Evolutionary conservation across 2,113 vertebrate genomes (phyloP), one percentile per base, ranked within the genome.

Genomic region (Lasiurus cinereus): DNA sequence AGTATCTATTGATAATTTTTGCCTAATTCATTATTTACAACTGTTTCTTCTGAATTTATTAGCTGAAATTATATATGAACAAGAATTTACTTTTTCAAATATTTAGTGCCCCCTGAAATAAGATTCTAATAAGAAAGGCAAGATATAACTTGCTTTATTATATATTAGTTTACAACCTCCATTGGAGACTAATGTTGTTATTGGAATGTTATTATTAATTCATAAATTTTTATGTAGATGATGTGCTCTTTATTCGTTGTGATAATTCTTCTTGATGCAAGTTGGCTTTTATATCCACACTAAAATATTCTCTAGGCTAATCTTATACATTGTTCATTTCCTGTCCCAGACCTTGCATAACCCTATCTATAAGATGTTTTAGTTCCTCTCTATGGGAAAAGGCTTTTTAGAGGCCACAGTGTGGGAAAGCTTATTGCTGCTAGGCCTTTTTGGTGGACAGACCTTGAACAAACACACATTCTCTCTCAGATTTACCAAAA

Each of bases 191-290:
- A 86, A 36, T 6, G 50, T 52, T 29, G 67, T 52, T 50, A 39
- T 69, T 21, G 39, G 70, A 76, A 83, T 78, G 36, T 36, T 24
- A 72, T 76, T 96, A 83, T 69, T 90, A 54, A 74, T 90, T 67
- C 36, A 43, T 92, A 31, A 19, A 36, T 39, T 62, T 90, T 70
- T 94, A 15, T 70, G 54, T 84, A 78, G 50, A 46, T 69, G 6
- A 29, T 66, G 10, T 83, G 8, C 89, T 66, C 74, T 74, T 88
- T 54, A 50, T 83, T 29, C 21, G 16, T 74, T 69, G 10, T 24
- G 67, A 36, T 94, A 31, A 74, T 79, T 85, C 79, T 92, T 92
- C 88, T 76, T 39, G 46, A 85, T 69, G 18, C 66, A 83, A 91
- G 33, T 88, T 88, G 70, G 67, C 36, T 66, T 66, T 83, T 36